Conservation (phyloP, 2,888 invertebrate genomes). For the Sarcophaga caerulescens region DNA sequence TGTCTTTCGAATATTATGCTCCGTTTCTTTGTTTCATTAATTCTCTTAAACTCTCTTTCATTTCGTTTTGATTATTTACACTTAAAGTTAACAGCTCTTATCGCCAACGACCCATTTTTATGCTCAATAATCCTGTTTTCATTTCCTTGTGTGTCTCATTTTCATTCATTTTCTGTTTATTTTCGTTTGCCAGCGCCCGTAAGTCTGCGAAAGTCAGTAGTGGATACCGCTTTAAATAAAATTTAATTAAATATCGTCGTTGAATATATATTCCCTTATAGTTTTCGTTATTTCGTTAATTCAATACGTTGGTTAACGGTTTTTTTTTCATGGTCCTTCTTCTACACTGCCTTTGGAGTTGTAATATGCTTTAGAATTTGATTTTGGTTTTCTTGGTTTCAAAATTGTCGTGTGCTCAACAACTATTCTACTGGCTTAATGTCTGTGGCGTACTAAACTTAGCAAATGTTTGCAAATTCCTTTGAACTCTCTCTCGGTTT, state of each 20-base stretch:
- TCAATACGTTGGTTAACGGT: conserved; percentile 13
- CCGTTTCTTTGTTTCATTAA: not conserved
- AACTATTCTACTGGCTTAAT: conserved; percentile 56
- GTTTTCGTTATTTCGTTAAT: conserved; percentile 13
- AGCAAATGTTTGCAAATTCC: conserved; percentile 52
- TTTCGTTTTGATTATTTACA: not conserved
- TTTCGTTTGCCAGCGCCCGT: conserved; percentile 58
- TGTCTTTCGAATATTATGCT: not conserved
- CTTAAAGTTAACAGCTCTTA: not conserved
- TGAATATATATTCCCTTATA: not conserved
- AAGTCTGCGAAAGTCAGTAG: conserved; percentile 45
- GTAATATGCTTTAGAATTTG: not conserved
- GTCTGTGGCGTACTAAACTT: conserved; percentile 60
- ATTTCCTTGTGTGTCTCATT: not conserved
- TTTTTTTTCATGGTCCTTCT: not conserved
- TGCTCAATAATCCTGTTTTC: conserved; percentile 11
- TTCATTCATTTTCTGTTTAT: conserved; percentile 25
- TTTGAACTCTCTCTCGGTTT: conserved; percentile 47
- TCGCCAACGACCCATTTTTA: conserved; percentile 39
- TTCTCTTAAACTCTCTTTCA: not conserved
- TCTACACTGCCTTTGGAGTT: not conserved
- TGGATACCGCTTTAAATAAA: conserved; percentile 21
- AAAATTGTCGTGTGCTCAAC: conserved; percentile 6
- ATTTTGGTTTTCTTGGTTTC: not conserved
- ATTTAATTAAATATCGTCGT: not conserved